phyloP scores from a whole-genome alignment of 2,113 vertebrate species.

The Pollachius pollachius region DNA sequence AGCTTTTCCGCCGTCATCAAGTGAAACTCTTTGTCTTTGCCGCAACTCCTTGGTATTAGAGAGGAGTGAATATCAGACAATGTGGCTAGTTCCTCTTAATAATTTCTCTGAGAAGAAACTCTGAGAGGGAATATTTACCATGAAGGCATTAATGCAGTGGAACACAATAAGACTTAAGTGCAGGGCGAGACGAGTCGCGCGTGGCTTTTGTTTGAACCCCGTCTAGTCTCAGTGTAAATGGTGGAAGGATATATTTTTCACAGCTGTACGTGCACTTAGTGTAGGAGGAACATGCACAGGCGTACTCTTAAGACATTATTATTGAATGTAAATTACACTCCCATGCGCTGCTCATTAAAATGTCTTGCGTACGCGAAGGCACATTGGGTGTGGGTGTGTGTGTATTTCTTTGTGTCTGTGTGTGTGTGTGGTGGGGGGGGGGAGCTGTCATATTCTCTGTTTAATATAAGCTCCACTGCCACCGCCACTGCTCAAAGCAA shows the following conservation, averaged over 20 bases:
- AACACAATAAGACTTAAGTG: conserved; percentile 47
- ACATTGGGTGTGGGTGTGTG: no score
- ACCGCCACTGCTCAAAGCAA: conserved; percentile 23
- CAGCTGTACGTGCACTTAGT: conserved; percentile 17
- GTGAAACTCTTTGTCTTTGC: neutral
- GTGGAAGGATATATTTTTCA: conserved; percentile 26
- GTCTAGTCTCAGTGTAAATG: conserved; percentile 27
- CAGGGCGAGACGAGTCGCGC: conserved; percentile 14
- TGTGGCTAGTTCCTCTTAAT: neutral
- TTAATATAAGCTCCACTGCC: conserved; percentile 35
- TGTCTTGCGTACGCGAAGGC: conserved; percentile 18
- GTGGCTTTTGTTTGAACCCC: conserved; percentile 36
- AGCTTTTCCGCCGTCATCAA: neutral
- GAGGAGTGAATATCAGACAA: conserved; percentile 20
- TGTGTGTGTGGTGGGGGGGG: conserved; percentile 2
- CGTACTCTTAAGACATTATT: conserved; percentile 40
- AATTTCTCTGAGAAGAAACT: no score
- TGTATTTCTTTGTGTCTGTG: no score
- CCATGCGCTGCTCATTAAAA: conserved; percentile 43
- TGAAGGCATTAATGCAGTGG: conserved; percentile 17
- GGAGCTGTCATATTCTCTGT: conserved; percentile 42
- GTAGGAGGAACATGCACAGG: conserved; percentile 28
- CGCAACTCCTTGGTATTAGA: conserved; percentile 42
- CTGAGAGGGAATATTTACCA: neutral
- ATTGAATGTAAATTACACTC: conserved; percentile 54